Base-by-base conservation (phyloP, 2,797 vertebrate species). In the Adelosebastes latens region DNA sequence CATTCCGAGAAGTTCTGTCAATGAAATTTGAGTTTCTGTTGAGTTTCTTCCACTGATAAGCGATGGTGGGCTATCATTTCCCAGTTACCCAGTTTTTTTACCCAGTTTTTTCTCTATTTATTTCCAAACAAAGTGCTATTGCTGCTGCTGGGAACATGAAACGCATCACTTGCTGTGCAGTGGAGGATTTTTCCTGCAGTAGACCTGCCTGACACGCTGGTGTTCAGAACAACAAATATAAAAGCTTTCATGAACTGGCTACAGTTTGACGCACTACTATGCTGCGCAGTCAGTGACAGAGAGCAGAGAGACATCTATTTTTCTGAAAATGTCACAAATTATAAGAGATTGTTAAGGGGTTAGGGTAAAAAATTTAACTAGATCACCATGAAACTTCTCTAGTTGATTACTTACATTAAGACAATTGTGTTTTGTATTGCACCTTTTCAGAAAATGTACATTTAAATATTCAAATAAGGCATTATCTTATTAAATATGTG, bases 101-200 rank as follows among this genome's bases (percentile, higher is more conserved):
- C 6, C 24, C 3, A 16, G 14, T 63, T 69, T 63, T 67, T 49
- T 29, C 8, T 56, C 6, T n/a, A 6, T 80, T 86, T 80, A 71
- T 80, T 83, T 77, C 68, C 58, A 69, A 83, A 83, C 76, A 79
- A 83, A 83, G 55, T 73, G 39, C 31, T 53, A 20, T 29, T 72
- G 46, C 59, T 39, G 73, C 72, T 80, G 75, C 66, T 77, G 75
- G 32, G 76, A 89, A 82, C 77, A 83, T 83, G 61, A 87, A 85
- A 84, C 20, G 39, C 82, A 56, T 77, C 71, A 25, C 87, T 87
- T 80, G 81, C 74, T 76, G 84, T 80, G 80, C 74, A 59, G 77
- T n/a, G 79, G 64, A 74, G 63, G 62, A 58, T 82, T 75, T 81
- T 74, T 83, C 49, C 83, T 73, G 49, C 70, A 62, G 13, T 29